Conservation (phyloP, 2,888 invertebrate species). For the Pyrgus malvae region DNA sequence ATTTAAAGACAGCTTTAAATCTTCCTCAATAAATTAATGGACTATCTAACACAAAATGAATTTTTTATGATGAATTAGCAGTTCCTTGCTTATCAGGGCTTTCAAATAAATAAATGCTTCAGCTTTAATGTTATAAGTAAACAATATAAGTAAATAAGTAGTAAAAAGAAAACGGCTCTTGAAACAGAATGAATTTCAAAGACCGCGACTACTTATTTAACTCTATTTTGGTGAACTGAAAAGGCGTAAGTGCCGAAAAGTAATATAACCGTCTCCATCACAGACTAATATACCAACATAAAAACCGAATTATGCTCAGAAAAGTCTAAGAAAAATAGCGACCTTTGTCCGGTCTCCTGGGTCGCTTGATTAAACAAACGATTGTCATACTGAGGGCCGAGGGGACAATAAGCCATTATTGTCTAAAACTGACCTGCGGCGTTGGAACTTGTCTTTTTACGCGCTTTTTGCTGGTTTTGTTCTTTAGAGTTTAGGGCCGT, state of each 20-base stretch:
- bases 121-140: no score
- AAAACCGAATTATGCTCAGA: conserved; percentile 28
- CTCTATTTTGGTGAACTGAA: conserved; percentile 10
- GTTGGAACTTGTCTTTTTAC: conserved; percentile 37
- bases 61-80: no score
- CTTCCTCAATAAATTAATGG: no score
- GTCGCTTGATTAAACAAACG: conserved; percentile 60
- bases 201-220: conserved; percentile 1
- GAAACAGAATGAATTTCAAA: background rate
- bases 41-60: no score
- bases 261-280: conserved; percentile 16
- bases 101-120: no score
- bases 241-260: conserved; percentile 25
- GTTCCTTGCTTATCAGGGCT: no score
- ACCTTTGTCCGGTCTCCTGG: conserved; percentile 45
- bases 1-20: no score
- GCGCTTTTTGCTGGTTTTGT: conserved; percentile 26
- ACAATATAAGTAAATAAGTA: no score
- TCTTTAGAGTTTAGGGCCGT: background rate
- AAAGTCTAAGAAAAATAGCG: conserved; percentile 38
- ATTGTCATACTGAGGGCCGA: conserved; percentile 51
- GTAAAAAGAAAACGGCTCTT: background rate
- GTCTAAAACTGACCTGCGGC: conserved; percentile 41
- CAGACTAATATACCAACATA: conserved; percentile 20
- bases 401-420: conserved; percentile 46